phyloP scores from a whole-genome alignment of 1,140 invertebrate genomes.

The silkworm (Bombyx mori) region DNA sequence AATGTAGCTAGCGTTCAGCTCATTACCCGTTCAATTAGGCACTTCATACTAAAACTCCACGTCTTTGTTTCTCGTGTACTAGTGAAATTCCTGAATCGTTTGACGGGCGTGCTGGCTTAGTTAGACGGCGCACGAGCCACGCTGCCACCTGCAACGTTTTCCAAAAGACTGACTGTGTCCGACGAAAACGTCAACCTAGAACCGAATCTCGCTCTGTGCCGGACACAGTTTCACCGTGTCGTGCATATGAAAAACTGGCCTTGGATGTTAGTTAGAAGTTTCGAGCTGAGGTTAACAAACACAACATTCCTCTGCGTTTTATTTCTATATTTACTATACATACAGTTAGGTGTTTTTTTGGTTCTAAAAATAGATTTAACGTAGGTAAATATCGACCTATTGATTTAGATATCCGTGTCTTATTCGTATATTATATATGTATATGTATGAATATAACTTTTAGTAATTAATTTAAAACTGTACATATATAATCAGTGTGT shows the following conservation, averaged over 20 bases:
- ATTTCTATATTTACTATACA: too few species aligned
- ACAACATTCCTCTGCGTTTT: not conserved
- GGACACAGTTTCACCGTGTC: constrained; percentile 5
- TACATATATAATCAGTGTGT: too few species aligned
- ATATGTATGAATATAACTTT: too few species aligned
- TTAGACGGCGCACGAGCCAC: constrained; percentile 34
- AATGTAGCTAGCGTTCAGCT: constrained; percentile 7
- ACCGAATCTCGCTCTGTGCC: constrained; percentile 3
- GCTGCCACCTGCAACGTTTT: constrained; percentile 13
- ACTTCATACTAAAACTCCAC: constrained; percentile 39
- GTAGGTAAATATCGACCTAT: too few species aligned
- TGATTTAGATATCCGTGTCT: too few species aligned
- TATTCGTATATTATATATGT: too few species aligned
- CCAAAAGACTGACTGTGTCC: constrained; percentile 9
- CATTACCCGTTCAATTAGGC: constrained; percentile 47
- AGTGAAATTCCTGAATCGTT: constrained; percentile 48
- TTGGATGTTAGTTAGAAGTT: constrained; percentile 16
- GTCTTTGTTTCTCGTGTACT: constrained; percentile 44
- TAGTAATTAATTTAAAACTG: too few species aligned
- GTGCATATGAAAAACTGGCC: constrained; percentile 8
- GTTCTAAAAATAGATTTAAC: too few species aligned
- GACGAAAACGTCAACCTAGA: constrained; percentile 4
- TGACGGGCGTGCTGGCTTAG: constrained; percentile 34
- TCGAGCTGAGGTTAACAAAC: constrained; percentile 16
- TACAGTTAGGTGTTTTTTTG: too few species aligned